phyloP scores from a whole-genome alignment of 2,888 invertebrate species.

The Lamellibrachia satsuma region DNA sequence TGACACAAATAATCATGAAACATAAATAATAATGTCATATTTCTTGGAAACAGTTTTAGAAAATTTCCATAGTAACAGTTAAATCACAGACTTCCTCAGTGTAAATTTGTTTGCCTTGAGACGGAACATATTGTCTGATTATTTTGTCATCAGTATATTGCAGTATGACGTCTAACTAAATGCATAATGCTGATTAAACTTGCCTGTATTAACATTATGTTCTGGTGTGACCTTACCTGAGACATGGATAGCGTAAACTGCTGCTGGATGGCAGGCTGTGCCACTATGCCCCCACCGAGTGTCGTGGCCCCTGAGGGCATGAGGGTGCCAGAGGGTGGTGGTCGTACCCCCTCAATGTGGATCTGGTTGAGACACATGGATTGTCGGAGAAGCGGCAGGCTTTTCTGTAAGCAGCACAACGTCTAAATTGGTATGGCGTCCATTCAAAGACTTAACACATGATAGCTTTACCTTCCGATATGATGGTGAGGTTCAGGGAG shows the following conservation, averaged over 20 bases:
- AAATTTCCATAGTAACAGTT: too few relatives aligned
- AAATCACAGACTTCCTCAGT: too few relatives aligned
- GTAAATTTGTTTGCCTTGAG: too few relatives aligned
- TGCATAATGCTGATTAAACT: too few relatives aligned
- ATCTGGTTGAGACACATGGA: slow-evolving; percentile 89
- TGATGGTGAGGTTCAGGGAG: not conserved
- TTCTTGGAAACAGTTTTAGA: not conserved
- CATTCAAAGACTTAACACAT: too few relatives aligned
- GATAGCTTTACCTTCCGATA: too few relatives aligned
- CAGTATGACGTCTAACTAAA: too few relatives aligned
- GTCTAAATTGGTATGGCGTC: not conserved
- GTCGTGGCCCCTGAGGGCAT: not conserved
- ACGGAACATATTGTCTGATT: too few relatives aligned
- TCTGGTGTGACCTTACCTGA: not conserved
- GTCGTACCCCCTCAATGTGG: slow-evolving; percentile 92
- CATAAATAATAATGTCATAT: not conserved
- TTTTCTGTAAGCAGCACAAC: slow-evolving; percentile 77
- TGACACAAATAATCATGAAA: not conserved
- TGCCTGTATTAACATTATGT: too few relatives aligned
- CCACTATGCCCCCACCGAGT: not conserved
- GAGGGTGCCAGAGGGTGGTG: slow-evolving; percentile 77
- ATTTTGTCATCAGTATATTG: too few relatives aligned
- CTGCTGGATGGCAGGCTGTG: not conserved
- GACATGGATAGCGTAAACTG: not conserved
- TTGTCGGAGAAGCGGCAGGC: slow-evolving; percentile 89